Evolutionary conservation across 2,797 vertebrate genomes (phyloP).

Genomic region (Masticophis lateralis): DNA sequence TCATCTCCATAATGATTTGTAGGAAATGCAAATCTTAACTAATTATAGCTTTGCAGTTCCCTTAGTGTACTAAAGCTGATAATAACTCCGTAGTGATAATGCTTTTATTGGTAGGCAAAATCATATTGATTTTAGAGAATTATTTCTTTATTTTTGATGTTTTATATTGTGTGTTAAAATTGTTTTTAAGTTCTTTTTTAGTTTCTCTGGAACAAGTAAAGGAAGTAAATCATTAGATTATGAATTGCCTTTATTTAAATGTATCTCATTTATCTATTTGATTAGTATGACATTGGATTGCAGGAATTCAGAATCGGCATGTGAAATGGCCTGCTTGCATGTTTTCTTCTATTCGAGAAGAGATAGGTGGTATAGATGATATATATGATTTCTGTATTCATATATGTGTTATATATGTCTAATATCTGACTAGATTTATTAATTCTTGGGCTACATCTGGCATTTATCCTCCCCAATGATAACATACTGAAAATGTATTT

Average conservation of each 20-base stretch:
- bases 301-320: not conserved
- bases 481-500: not conserved
- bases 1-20: not conserved
- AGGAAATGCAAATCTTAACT: not conserved
- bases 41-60: not conserved
- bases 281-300: not conserved
- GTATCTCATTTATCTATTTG: not conserved
- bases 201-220: not conserved
- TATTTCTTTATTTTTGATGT: constrained; percentile 17
- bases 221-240: no score
- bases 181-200: constrained; percentile 8
- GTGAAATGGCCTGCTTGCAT: not conserved
- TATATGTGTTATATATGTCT: not conserved
- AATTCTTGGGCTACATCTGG: not conserved
- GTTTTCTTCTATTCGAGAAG: not conserved
- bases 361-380: not conserved
- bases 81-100: not conserved
- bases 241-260: not conserved
- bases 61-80: not conserved
- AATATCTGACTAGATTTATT: not conserved
- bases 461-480: not conserved
- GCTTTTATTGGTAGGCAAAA: not conserved
- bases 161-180: not conserved
- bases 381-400: not conserved
- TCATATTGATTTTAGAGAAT: not conserved